Evolutionary conservation across 2,797 vertebrate species (phyloP), one percentile per base, ranked within the genome.

Genomic region (Adelosebastes latens): DNA sequence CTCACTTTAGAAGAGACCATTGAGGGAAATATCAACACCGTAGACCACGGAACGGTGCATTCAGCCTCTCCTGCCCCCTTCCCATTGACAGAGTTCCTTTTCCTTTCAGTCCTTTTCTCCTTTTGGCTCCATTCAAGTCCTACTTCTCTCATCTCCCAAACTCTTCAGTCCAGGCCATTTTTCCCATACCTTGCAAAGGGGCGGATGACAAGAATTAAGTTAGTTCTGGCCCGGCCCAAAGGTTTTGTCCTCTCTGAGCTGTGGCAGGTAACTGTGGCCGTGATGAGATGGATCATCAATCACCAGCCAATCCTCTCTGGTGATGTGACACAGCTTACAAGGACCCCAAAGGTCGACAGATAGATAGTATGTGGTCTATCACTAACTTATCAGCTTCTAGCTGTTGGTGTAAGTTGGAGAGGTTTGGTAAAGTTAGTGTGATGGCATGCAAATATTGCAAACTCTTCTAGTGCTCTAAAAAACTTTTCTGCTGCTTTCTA

Each of bases 111-210:
- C 63, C 93, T 85, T 94, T 94, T 93, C 94, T 96, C 93, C 90
- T 91, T 95, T 95, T 93, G 86, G 87, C 92, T 91, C 92, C 90
- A 94, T 95, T 96, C 94, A 95, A 89, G 84, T 77, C 86, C 89
- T 88, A 83, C 90, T 95, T 95, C 95, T 96, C 96, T 96, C 95
- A 95, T 96, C 94, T 95, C 91, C 78, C 89, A 83, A 92, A 92
- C 95, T 94, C 93, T 90, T 94, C 93, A 93, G 90, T 93, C 90
- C 84, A 89, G 80, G 90, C 94, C 91, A 93, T 95, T 96, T 96
- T 96, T 96, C 96, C 96, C 94, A 96, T 96, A 96, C 96, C 96
- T 97, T 96, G 96, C 95, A 96, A 97, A 95, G 95, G 95, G 96
- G 95, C 95, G 89, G 91, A 93, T 88, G 93, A 94, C 94, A 96